Base-by-base conservation (phyloP, 2,888 invertebrate genomes). In the Pristionchus fissidentatus region DNA sequence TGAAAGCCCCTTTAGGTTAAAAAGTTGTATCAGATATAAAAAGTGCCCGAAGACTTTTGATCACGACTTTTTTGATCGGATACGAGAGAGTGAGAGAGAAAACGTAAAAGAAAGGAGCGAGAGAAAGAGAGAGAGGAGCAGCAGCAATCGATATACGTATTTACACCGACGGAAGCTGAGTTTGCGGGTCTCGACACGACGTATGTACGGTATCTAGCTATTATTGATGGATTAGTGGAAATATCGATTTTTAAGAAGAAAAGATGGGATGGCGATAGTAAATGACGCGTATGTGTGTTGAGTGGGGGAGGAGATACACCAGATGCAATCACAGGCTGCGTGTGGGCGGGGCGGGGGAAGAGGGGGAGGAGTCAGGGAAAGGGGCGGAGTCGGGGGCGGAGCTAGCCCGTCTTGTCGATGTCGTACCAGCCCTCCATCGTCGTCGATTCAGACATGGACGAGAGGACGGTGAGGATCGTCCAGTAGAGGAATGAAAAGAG, bases 401-500 rank as follows among this genome's bases (percentile, higher is more conserved):
- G 22, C 78, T 38, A 84, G 19, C 83, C 83, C 38, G 79, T n/a
- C n/a, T 62, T 57, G n/a, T n/a, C n/a, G 29, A 86, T 85, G 55
- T 62, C 35, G 38, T 49, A 35, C 87, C 87, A 87, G 32, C 84
- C 85, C 29, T 87, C 87, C 43, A 84, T 84, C 81, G 84, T 84
- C 38, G 84, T 84, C 79, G 85, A 85, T 66, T 86, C 86, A 0
- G 85, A 84, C 75, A 85, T 75, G 19, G 86, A 84, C 60, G 84
- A 84, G 49, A 89, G 85, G 43, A 88, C 87, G 29, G 85, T 87
- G 88, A 89, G 87, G 52, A 86, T 87, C 57, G 87, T 85, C 89
- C 89, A 89, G 83, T 89, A 89, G 82, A 85, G 83, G 29, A 89
- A 89, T 89, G 88, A 66, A 88, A 22, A 35, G 66, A 41, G 52